Base-by-base conservation (phyloP, 2,113 vertebrate genomes). In the Leuciscus idus region DNA sequence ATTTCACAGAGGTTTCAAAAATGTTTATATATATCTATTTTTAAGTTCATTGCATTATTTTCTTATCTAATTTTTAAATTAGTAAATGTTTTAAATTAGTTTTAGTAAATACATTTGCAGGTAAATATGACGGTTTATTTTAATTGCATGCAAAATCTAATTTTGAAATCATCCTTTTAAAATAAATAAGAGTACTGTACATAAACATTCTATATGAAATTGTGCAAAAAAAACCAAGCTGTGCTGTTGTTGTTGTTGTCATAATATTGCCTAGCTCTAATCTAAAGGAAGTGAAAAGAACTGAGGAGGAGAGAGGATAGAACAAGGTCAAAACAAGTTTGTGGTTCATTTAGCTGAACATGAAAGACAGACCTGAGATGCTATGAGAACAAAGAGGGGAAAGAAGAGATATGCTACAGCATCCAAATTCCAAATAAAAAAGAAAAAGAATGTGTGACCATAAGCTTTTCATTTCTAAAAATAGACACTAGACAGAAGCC, bases 401-500 rank as follows among this genome's bases (percentile, higher is more conserved):
- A 28, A 9, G 17, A 48, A 36, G 7, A 26, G 43, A 59, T 55
- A 77, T n/a, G 26, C 6, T 73, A 46, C 8, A n/a, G 23, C 50
- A 46, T 61, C 21, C 43, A 46, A 43, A 70, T 43, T 43, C 43
- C 43, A 43, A 43, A 43, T 43, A 33, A 23, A 48, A 12, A 62
- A 4, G 21, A 70, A 64, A 82, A 48, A 23, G 2, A 57, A 72
- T 28, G 23, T 13, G 6, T 33, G 43, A 77, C 86, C 66, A 68
- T 82, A 83, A 84, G 76, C 46, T 78, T 73, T 87, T 83, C 46
- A 90, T 89, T 87, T 81, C 50, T 76, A 74, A 84, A 26, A 72
- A 91, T 7, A 79, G 87, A 78, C 85, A 87, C 72, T 87, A 88
- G 87, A 85, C n/a, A 15, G 66, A 87, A 57, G 70, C 17, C 50